Conservation (phyloP, 2,113 vertebrate genomes). For the Scalopus aquaticus region DNA sequence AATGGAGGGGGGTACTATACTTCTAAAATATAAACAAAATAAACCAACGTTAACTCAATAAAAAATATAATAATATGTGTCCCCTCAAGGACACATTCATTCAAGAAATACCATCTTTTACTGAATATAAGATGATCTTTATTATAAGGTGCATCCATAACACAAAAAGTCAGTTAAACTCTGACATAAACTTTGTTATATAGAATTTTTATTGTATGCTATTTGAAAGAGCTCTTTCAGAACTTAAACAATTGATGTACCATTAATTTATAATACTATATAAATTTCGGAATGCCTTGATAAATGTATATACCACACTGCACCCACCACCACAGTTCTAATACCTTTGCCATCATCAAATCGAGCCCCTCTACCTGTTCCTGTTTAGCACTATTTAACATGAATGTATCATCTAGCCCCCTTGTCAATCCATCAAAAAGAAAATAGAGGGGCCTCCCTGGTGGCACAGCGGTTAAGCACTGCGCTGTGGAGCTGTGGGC, state of each 20-base stretch:
- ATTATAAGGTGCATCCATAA: neutral
- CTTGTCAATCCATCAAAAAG: neutral
- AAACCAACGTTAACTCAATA: no score
- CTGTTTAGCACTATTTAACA: neutral
- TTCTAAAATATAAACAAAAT: no score
- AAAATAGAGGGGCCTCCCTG: neutral
- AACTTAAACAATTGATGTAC: neutral
- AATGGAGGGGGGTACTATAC: no score
- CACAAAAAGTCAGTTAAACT: neutral
- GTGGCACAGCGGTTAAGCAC: no score
- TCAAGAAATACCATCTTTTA: neutral
- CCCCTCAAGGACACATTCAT: neutral
- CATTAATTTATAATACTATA: no score
- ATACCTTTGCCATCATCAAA: no score
- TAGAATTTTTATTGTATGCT: neutral
- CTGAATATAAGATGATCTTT: neutral
- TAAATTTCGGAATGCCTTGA: no score
- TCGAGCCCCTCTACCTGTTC: no score
- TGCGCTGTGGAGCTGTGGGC: no score
- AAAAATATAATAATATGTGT: neutral
- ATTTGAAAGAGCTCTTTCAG: neutral
- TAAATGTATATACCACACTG: no score
- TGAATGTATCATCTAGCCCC: neutral
- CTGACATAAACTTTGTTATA: neutral
- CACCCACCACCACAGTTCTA: no score